Evolutionary conservation across 2,797 vertebrate genomes (phyloP), one percentile per base, ranked within the genome.

Genomic region (Etheostoma nigrum): DNA sequence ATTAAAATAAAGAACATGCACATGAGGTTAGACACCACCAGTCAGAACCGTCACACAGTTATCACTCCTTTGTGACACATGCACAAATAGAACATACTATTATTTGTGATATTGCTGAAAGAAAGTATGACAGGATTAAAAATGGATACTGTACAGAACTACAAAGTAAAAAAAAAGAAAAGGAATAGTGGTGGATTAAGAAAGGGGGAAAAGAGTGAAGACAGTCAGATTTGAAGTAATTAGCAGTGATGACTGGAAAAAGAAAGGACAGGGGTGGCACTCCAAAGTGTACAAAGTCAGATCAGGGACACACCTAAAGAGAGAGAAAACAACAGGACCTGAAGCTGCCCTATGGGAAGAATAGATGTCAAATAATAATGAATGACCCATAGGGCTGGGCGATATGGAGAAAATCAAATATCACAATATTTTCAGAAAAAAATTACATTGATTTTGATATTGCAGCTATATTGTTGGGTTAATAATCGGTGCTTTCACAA

Each of bases 121-220:
- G 71, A 85, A 87, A 82, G 87, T 14, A 21, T 69, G 75, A 60
- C 48, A 75, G 57, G 40, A 63, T 87, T 79, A 87, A 72, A 75
- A 69, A 82, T 60, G 76, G 52, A 72, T 5, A 63, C n/a, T n/a
- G 23, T 40, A 83, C 14, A 66, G 15, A 65, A 11, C 36, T 36
- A 30, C 5, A 30, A 30, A 36, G 36, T 40, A 9, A 74, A 14
- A 64, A 25, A 60, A 48, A 59, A 51, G 16, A 47, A 63, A 47
- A 60, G 47, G 25, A 68, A 70, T 0, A 71, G 36, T 14, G 61
- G 52, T 72, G 76, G 40, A 49, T 68, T 57, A 53, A 67, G 23
- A 58, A 30, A 9, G 18, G 53, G 33, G 18, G 15, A 7, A 48
- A 45, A 49, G 51, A 44, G 21, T 21, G 48, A 67, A 51, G 19